phyloP scores from a whole-genome alignment of 2,113 vertebrate species.

The Salvelinus sp. region DNA sequence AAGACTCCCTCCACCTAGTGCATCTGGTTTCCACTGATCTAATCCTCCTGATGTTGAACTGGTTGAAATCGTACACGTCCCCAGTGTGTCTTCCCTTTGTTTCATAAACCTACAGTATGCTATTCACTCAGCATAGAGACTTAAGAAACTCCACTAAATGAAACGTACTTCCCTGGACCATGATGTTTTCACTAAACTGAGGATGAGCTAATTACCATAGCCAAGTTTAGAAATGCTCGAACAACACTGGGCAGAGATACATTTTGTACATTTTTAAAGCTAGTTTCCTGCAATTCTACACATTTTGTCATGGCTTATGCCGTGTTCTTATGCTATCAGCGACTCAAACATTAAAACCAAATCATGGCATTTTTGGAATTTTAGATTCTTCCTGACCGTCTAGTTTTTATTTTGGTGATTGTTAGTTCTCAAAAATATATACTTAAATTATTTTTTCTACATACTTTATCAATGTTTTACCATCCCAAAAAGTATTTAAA shows the following conservation, averaged over 20 bases:
- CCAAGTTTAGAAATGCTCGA: slow-evolving; percentile 30
- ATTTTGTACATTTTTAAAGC: too few relatives aligned
- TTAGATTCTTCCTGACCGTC: too few relatives aligned
- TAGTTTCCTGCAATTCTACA: too few relatives aligned
- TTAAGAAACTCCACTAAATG: not conserved
- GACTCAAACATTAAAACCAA: too few relatives aligned
- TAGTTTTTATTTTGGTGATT: too few relatives aligned
- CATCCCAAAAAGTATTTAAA: too few relatives aligned
- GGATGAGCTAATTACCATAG: slow-evolving; percentile 35
- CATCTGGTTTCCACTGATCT: slow-evolving; percentile 58
- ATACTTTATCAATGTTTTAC: too few relatives aligned
- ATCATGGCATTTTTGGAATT: slow-evolving; percentile 24
- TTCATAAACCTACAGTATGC: too few relatives aligned
- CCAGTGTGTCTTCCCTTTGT: not conserved
- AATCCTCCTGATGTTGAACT: slow-evolving; percentile 37
- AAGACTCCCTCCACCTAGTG: slow-evolving; percentile 12
- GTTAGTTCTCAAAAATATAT: too few relatives aligned
- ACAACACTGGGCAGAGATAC: slow-evolving; percentile 24
- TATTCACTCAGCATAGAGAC: not conserved
- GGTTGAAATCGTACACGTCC: slow-evolving; percentile 17
- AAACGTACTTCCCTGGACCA: not conserved
- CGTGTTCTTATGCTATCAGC: too few relatives aligned
- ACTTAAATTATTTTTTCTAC: too few relatives aligned
- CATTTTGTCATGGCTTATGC: too few relatives aligned
- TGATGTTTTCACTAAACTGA: not conserved